These are phyloP conservation scores for Scaptomyza flava DNA, from an alignment of 2,888 invertebrate species.

Conservation along the genomic window DNA sequence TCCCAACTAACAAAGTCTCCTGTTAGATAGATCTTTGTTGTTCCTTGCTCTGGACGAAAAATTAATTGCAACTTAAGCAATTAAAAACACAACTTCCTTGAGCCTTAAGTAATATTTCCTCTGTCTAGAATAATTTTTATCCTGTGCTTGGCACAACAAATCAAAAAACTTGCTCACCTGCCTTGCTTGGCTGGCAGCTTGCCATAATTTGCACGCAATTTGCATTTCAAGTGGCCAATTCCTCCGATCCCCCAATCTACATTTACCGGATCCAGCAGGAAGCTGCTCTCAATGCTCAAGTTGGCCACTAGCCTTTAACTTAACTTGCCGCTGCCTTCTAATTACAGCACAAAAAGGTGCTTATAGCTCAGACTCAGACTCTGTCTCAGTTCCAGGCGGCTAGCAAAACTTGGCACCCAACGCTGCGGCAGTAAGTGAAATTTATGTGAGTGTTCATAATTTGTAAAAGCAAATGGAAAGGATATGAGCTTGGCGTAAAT, in stretches of 20 bases:
- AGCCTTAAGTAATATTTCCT: slow-evolving; percentile 62
- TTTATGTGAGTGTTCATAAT: slow-evolving; percentile 76
- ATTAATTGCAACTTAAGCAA: slow-evolving; percentile 65
- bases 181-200: slow-evolving; percentile 81
- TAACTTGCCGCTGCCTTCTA: slow-evolving; percentile 65
- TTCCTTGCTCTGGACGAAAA: slow-evolving; percentile 32
- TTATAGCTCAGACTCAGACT: slow-evolving; percentile 43
- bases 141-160: slow-evolving; percentile 41
- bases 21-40: not conserved
- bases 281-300: slow-evolving; percentile 45
- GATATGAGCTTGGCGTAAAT: slow-evolving; percentile 6
- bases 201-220: slow-evolving; percentile 85
- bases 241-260: slow-evolving; percentile 17
- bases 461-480: slow-evolving; percentile 51
- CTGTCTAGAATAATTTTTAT: slow-evolving; percentile 25
- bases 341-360: slow-evolving; percentile 71
- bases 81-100: slow-evolving; percentile 66
- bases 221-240: slow-evolving; percentile 89
- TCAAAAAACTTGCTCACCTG: slow-evolving; percentile 64
- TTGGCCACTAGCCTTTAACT: slow-evolving; percentile 56
- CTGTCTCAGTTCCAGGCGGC: slow-evolving; percentile 23
- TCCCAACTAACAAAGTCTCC: not conserved
- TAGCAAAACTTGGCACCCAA: slow-evolving; percentile 52
- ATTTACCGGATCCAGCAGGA: slow-evolving; percentile 8
- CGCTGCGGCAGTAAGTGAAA: slow-evolving; percentile 59